Evolutionary conservation across 2,888 invertebrate genomes (phyloP).

Genomic region (Brassicogethes aeneus): DNA sequence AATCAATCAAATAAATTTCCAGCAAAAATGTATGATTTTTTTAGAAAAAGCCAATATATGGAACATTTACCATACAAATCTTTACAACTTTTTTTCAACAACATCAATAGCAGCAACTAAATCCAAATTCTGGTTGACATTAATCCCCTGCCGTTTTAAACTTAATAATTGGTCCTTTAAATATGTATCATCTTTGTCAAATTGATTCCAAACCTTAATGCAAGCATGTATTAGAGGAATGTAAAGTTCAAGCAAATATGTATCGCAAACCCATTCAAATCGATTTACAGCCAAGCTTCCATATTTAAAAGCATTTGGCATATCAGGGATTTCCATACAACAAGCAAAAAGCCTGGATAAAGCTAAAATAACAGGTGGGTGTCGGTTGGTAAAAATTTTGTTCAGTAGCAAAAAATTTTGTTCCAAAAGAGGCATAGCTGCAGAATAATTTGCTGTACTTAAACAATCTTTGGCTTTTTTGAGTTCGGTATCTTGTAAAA

Average conservation of each 20-base stretch:
- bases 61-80: too few relatives aligned
- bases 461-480: constrained; percentile 51
- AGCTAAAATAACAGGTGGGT: constrained; percentile 55
- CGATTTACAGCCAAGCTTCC: constrained; percentile 60
- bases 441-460: constrained; percentile 48
- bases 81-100: too few relatives aligned
- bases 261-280: constrained; percentile 63
- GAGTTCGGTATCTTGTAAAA: constrained; percentile 59
- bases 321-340: constrained; percentile 40
- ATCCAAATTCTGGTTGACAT: too few relatives aligned
- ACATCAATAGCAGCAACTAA: too few relatives aligned
- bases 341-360: constrained; percentile 62
- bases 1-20: too few relatives aligned
- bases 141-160: constrained; percentile 58
- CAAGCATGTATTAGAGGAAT: constrained; percentile 60
- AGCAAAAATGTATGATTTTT: too few relatives aligned
- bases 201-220: constrained; percentile 55
- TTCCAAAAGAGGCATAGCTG: constrained; percentile 56
- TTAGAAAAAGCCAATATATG: too few relatives aligned
- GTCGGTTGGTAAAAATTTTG: constrained; percentile 54
- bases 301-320: constrained; percentile 56
- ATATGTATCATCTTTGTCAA: constrained; percentile 52
- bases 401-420: constrained; percentile 58
- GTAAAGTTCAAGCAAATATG: constrained; percentile 58
- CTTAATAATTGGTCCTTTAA: constrained; percentile 52